phyloP scores from a whole-genome alignment of 2,888 invertebrate species.

The Drepana falcataria region DNA sequence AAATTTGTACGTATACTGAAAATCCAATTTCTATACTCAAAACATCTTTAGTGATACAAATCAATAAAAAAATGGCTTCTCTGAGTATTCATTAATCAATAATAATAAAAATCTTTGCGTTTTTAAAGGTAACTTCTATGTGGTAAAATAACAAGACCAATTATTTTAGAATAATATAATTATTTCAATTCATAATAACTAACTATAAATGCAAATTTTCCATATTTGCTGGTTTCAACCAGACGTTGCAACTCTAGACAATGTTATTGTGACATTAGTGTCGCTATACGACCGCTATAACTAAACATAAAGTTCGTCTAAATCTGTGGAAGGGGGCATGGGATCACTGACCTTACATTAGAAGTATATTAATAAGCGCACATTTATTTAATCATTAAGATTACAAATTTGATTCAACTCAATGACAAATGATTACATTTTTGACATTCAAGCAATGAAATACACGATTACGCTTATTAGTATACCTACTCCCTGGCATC shows the following conservation, averaged over 20 bases:
- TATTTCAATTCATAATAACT: constrained; percentile 78
- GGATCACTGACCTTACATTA: neutral
- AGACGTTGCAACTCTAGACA: constrained; percentile 64
- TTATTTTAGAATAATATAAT: constrained; percentile 80
- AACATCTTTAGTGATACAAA: too few species aligned
- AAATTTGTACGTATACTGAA: too few species aligned
- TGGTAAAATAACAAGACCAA: constrained; percentile 62
- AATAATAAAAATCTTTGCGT: too few species aligned
- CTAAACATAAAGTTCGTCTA: neutral
- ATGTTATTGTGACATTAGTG: constrained; percentile 42
- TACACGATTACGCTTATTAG: too few species aligned
- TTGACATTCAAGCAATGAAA: too few species aligned
- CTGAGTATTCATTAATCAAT: too few species aligned
- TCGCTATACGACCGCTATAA: constrained; percentile 46
- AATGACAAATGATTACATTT: too few species aligned
- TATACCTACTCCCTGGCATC: too few species aligned
- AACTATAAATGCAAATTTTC: constrained; percentile 76
- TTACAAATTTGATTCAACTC: too few species aligned
- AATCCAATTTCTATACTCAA: too few species aligned
- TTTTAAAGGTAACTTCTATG: neutral
- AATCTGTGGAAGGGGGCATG: neutral
- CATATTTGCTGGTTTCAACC: constrained; percentile 44
- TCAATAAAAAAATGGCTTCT: too few species aligned
- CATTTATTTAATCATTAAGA: neutral
- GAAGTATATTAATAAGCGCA: neutral